Evolutionary conservation across 2,888 invertebrate genomes (phyloP).

Genomic region (Nysson spinosus): DNA sequence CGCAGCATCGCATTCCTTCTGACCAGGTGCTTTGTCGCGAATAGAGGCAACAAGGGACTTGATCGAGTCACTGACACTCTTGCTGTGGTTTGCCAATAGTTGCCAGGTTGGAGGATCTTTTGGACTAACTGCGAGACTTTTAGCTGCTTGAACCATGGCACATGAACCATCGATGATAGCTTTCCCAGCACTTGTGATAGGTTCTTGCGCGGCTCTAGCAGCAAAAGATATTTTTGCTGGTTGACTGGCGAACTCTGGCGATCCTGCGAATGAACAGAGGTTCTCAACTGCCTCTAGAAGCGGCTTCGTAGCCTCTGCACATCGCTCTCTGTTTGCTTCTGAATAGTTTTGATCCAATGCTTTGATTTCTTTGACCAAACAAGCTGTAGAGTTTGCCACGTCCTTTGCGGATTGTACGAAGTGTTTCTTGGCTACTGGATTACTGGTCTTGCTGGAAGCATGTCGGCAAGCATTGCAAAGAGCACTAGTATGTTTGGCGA

Average conservation of each 20-base stretch:
- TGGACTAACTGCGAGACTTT: constrained; percentile 91
- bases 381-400: constrained; percentile 96
- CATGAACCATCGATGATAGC: constrained; percentile 90
- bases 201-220: constrained; percentile 90
- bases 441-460: constrained; percentile 93
- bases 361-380: constrained; percentile 96
- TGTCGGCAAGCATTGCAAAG: constrained; percentile 96
- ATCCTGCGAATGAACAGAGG: constrained; percentile 92
- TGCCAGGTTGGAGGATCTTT: constrained; percentile 97
- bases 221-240: constrained; percentile 94
- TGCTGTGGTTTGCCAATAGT: constrained; percentile 94
- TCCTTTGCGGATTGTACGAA: constrained; percentile 99
- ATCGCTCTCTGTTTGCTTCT: constrained; percentile 85
- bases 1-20: constrained; percentile 93
- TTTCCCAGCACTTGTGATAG: constrained; percentile 90
- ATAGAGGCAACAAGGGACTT: constrained; percentile 95
- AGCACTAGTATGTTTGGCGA: constrained; percentile 97
- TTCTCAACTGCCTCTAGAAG: constrained; percentile 94
- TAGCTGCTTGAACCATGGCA: constrained; percentile 93
- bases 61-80: constrained; percentile 97
- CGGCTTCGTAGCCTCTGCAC: constrained; percentile 89
- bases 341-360: constrained; percentile 90
- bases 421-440: constrained; percentile 95
- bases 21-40: constrained; percentile 97
- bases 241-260: constrained; percentile 94